Base-by-base conservation (phyloP, 2,888 invertebrate species). In the Mimachlamys varia region DNA sequence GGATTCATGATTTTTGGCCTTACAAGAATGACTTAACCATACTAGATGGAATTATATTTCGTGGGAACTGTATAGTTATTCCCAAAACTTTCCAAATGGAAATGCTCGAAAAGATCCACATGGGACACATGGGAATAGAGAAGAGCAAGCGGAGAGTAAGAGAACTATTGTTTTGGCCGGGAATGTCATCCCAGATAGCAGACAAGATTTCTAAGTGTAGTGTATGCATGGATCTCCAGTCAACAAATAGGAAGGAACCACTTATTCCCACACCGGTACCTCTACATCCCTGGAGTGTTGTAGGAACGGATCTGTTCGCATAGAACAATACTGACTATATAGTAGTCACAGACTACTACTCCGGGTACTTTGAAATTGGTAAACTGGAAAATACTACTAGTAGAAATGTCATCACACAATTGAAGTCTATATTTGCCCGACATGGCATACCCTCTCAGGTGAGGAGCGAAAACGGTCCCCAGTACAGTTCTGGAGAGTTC, bases 41-140 rank as follows among this genome's bases (percentile, higher is more conserved):
- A 87, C 22, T 62, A 27, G 53, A 89, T 55, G 91, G 89, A 53
- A 53, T 53, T 15, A 53, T 53, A 17, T 10, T 53, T 19, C 53
- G 53, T 5, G 19, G 19, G 1, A 53, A 53, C 2, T 53, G 53
- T 15, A 53, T 53, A 53, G 88, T 92, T 55, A 76, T 92, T 19
- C 92, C 92, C 17, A 89, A 89, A 76, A 37, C 37, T 2, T n/a
- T 91, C 10, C 87, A 89, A 58, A 53, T 38, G 27, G 37, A 90
- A 88, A 92, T 91, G 92, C 89, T 92, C 19, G 38, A 58, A 19
- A 89, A 89, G 44, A 89, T 92, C 44, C 91, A 92, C 37, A 90
- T 90, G 87, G 50, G 90, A 37, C 90, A 91, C 88, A 89, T 90
- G 58, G 91, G 92, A 15, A 91, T 91, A 17, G 92, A 91, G 2